Evolutionary conservation across 2,888 invertebrate species (phyloP).

Genomic region (Exocentrus adspersus): DNA sequence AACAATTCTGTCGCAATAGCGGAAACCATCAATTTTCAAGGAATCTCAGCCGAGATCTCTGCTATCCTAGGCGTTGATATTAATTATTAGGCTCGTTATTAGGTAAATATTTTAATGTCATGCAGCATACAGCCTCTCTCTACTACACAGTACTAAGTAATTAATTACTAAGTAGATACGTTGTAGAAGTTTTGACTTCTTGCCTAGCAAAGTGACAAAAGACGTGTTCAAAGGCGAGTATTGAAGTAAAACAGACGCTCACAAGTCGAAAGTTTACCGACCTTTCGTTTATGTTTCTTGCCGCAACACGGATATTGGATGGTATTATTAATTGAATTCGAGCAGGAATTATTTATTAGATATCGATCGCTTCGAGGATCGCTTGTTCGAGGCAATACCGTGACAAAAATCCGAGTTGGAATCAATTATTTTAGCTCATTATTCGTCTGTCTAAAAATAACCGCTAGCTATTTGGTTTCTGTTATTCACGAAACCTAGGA

Average conservation of each 20-base stretch:
- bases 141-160: too few species aligned
- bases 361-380: background rate
- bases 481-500: background rate
- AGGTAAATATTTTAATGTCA: too few species aligned
- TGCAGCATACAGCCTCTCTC: too few species aligned
- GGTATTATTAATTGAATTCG: slow-evolving; percentile 1
- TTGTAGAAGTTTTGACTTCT: too few species aligned
- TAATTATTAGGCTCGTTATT: too few species aligned
- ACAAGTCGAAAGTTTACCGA: slow-evolving; percentile 7
- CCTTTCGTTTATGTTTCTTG: slow-evolving; percentile 5
- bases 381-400: background rate
- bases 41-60: background rate
- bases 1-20: background rate
- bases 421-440: background rate
- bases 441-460: background rate
- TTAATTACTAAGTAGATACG: too few species aligned
- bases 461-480: background rate
- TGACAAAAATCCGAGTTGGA: background rate
- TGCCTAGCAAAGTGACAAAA: background rate
- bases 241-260: background rate
- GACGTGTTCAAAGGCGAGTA: background rate
- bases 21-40: background rate
- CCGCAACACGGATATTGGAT: background rate
- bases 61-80: too few species aligned
- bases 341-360: background rate